phyloP scores from a whole-genome alignment of 2,888 invertebrate species.

The Boloria euphrosyne region DNA sequence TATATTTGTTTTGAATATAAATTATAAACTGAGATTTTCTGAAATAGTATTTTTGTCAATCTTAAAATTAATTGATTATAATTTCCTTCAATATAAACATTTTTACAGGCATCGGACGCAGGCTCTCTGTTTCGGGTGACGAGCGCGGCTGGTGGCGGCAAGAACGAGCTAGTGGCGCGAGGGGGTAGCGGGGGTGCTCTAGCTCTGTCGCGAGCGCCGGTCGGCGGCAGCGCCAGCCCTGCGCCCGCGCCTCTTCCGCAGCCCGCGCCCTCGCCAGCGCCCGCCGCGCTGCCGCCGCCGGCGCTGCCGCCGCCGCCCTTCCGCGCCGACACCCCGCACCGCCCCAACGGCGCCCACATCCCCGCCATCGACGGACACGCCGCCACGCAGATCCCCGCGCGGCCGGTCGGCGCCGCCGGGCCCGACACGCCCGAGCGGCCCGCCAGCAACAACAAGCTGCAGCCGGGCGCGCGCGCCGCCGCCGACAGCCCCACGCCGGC shows the following conservation, averaged over 20 bases:
- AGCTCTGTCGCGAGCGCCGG: constrained; percentile 83
- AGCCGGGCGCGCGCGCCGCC: constrained; percentile 73
- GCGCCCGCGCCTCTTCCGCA: constrained; percentile 86
- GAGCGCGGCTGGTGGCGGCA: constrained; percentile 87
- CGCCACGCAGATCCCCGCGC: constrained; percentile 72
- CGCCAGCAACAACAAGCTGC: constrained; percentile 72
- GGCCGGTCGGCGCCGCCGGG: constrained; percentile 71
- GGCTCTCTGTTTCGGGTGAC: constrained; percentile 75
- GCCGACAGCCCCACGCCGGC: constrained; percentile 76
- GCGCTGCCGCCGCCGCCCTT: constrained; percentile 85
- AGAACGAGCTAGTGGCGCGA: constrained; percentile 83
- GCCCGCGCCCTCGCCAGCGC: constrained; percentile 87
- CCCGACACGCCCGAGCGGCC: constrained; percentile 73
- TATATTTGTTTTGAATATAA: neutral
- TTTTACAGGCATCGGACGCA: constrained; percentile 71
- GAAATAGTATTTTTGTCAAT: neutral
- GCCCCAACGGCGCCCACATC: constrained; percentile 71
- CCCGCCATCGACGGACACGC: constrained; percentile 73
- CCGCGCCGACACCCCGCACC: constrained; percentile 76
- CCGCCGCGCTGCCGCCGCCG: constrained; percentile 85
- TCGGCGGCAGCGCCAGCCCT: constrained; percentile 84
- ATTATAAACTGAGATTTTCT: neutral
- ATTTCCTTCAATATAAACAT: neutral
- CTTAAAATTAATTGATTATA: neutral
- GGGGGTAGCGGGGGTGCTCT: constrained; percentile 85